Conservation (phyloP, 2,113 vertebrate genomes). For the Peromyscus maniculatus region DNA sequence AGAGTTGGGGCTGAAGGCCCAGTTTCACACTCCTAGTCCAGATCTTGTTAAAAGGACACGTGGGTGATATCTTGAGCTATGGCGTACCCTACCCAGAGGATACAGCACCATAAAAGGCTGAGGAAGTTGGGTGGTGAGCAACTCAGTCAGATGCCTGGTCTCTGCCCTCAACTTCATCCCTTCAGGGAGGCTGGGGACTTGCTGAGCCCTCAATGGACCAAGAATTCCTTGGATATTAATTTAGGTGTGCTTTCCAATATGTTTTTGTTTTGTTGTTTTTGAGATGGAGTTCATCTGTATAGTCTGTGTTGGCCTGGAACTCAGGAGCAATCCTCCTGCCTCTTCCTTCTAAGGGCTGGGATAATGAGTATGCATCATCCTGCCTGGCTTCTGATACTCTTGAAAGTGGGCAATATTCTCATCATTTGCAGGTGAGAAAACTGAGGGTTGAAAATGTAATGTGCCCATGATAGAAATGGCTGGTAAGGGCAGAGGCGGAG, state of each 20-base stretch:
- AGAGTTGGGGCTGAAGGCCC: neutral
- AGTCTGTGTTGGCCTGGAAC: neutral
- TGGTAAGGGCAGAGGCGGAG: neutral
- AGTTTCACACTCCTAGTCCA: neutral
- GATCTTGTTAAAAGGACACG: neutral
- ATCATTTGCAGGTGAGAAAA: neutral
- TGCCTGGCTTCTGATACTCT: neutral
- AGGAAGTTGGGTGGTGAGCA: neutral
- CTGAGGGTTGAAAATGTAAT: neutral
- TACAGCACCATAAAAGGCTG: neutral
- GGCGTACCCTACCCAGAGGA: neutral
- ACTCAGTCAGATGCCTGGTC: neutral
- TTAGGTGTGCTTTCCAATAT: neutral
- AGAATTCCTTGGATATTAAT: neutral
- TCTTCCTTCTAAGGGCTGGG: neutral
- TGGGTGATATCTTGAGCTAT: neutral
- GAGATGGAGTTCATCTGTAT: neutral
- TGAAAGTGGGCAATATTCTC: too few species aligned
- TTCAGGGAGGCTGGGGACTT: neutral
- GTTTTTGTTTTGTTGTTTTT: neutral
- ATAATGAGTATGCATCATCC: neutral
- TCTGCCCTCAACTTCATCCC: accelerated
- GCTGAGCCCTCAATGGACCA: neutral
- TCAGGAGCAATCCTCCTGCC: neutral
- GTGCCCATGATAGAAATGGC: neutral